Conservation (phyloP, 2,113 vertebrate species). For the Ageneiosus marmoratus region DNA sequence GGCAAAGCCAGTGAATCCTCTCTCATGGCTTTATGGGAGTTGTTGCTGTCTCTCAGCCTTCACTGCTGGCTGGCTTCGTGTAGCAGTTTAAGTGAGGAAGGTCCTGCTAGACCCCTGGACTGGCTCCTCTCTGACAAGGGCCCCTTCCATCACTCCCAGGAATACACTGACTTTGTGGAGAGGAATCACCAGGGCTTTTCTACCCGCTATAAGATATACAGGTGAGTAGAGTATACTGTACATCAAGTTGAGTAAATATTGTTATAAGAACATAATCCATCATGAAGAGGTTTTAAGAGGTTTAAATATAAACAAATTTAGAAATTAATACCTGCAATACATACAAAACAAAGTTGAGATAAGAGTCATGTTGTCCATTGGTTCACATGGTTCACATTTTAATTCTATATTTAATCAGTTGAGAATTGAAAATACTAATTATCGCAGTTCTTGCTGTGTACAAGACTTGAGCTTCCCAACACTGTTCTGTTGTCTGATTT, state of each 20-base stretch:
- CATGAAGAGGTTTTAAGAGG: background rate
- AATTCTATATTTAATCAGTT: too few relatives aligned
- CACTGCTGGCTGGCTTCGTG: slow-evolving; percentile 90
- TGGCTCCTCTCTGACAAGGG: slow-evolving; percentile 99
- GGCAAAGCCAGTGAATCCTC: slow-evolving; percentile 79
- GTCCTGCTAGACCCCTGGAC: slow-evolving; percentile 92
- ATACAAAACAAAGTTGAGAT: too few relatives aligned
- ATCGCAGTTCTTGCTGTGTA: too few relatives aligned
- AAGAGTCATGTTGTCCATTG: too few relatives aligned
- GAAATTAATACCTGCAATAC: too few relatives aligned
- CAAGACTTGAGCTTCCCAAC: too few relatives aligned
- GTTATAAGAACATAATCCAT: background rate
- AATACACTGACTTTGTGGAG: slow-evolving; percentile 98
- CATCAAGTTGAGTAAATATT: background rate
- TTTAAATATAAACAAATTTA: too few relatives aligned
- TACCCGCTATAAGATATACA: slow-evolving; percentile 99
- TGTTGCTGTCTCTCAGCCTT: slow-evolving; percentile 88
- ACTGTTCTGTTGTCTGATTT: too few relatives aligned
- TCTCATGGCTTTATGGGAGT: slow-evolving; percentile 99
- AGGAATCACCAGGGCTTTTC: slow-evolving; percentile 96
- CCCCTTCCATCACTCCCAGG: slow-evolving; percentile 95
- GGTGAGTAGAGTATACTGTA: slow-evolving; percentile 77
- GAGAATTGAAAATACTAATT: too few relatives aligned
- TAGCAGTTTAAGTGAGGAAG: slow-evolving; percentile 85
- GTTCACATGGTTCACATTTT: too few relatives aligned